Base-by-base conservation (phyloP, 1,140 invertebrate species). In the Drosophila novamexicana region DNA sequence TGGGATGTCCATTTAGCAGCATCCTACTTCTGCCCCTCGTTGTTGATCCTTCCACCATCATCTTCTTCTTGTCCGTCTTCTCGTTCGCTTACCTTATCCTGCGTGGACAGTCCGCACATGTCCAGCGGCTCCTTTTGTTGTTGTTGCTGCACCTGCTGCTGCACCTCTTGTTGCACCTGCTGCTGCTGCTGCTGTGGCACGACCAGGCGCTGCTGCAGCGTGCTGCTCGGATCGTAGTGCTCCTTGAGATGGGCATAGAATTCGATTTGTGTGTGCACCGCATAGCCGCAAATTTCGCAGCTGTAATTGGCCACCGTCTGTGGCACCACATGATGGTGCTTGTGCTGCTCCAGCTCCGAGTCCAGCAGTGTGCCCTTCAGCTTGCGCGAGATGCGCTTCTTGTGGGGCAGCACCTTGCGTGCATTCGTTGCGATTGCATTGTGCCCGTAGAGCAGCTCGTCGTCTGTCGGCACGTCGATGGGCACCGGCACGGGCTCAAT, bases 171-270 rank as follows among this genome's bases (percentile, higher is more conserved):
- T 32, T 66, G 65, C 39, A 65, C 58, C 18, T 37, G 47, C 9
- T 58, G 68, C 37, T 71, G 67, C 12, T 12, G 56, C 39, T 53
- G 50, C 53, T 68, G 77, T 22, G 70, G 67, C 18, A 80, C 73
- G 10, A 70, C 73, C 42, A 84, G 45, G 1, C 81, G 79, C 18
- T 74, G 84, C 34, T 75, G 47, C 39, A 84, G 16, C 22, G 22
- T 29, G 29, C 22, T 57, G 22, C 54, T 70, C 0, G 95, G 95
- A 79, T 96, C 96, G 92, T 96, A 96, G 88, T 96, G 96, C 45
- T 93, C 91, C 93, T 96, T 96, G 3, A 96, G 93, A 90, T 96
- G 96, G 76, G 95, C 95, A 90, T 96, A 96, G 83, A 96, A 96
- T 64, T 94, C 94, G 18, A 96, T 88, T 79, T 96, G 96, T 69